A percentile compares a stretch with the other conserved stretches of the same genome.
These are phyloP conservation scores for Leptinotarsa texana DNA, from an alignment of 1,140 invertebrate genomes.

Conservation along the genomic window DNA sequence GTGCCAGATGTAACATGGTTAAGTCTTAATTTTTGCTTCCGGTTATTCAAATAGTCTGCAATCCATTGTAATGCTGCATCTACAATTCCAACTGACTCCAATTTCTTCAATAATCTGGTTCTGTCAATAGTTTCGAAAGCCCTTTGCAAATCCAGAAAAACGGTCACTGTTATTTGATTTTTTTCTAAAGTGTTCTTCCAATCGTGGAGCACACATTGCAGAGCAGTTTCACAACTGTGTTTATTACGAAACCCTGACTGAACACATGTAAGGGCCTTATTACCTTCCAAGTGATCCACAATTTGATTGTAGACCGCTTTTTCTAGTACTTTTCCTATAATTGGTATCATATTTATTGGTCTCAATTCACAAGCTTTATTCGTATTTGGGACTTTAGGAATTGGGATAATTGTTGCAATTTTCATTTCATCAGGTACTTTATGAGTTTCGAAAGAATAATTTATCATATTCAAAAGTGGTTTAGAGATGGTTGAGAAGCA, in stretches of 20 bases:
- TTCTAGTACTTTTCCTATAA: not conserved
- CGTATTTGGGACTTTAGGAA: too few species aligned
- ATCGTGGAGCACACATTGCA: not conserved
- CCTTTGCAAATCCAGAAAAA: conserved; percentile 9
- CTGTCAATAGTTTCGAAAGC: conserved; percentile 10
- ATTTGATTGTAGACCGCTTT: not conserved
- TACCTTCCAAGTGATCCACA: not conserved
- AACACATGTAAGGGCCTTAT: not conserved
- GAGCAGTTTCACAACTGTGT: not conserved
- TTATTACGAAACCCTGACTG: not conserved
- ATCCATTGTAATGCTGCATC: too few species aligned
- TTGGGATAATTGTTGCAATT: too few species aligned
- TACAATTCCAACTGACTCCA: conserved; percentile 6
- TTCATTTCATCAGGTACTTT: too few species aligned
- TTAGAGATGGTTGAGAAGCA: too few species aligned
- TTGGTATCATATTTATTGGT: not conserved
- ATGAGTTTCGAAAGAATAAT: too few species aligned
- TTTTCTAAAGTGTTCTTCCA: not conserved
- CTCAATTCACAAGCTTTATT: not conserved
- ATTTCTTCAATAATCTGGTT: conserved; percentile 7
- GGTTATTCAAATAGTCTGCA: too few species aligned
- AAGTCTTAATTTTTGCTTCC: too few species aligned
- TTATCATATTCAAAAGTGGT: too few species aligned
- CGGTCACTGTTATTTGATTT: not conserved
- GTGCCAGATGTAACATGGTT: too few species aligned